Percentiles rank a stretch among this genome's conserved stretches.
These are phyloP conservation scores for Lycaena phlaeas DNA, from an alignment of 2,888 invertebrate species.

Conservation along the genomic window DNA sequence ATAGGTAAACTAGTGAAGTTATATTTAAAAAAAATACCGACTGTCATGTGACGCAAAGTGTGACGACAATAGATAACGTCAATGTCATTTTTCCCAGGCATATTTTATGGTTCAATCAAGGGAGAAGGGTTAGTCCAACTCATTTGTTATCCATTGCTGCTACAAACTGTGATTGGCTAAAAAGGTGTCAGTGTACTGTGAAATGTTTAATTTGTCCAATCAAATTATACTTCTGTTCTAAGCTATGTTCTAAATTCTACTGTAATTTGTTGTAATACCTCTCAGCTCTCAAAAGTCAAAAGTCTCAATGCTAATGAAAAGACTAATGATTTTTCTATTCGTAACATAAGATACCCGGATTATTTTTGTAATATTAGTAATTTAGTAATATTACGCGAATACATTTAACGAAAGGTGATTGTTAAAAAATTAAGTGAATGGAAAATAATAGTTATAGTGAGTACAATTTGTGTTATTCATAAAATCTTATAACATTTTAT, in stretches of 20 bases:
- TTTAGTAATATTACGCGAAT: not conserved
- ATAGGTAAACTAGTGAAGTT: no score
- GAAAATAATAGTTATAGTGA: not conserved
- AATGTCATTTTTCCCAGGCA: no score
- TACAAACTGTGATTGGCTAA: conserved; percentile 11
- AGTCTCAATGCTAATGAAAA: not conserved
- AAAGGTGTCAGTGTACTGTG: not conserved
- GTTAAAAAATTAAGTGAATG: not conserved
- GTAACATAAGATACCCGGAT: not conserved
- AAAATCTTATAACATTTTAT: no score
- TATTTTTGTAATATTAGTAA: not conserved
- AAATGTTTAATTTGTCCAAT: conserved; percentile 1
- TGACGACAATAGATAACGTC: conserved; percentile 17
- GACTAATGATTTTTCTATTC: not conserved
- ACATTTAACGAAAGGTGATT: not conserved
- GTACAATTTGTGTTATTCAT: not conserved
- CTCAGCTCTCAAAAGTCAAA: not conserved
- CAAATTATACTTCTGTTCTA: no score
- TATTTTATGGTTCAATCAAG: no score
- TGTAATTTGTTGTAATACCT: not conserved
- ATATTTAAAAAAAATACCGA: no score
- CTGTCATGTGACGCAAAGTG: no score
- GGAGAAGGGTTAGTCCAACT: not conserved
- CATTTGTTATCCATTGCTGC: not conserved
- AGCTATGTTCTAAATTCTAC: no score